Base-by-base conservation (phyloP, 2,797 vertebrate genomes). In the Anomalospiza imberbis region DNA sequence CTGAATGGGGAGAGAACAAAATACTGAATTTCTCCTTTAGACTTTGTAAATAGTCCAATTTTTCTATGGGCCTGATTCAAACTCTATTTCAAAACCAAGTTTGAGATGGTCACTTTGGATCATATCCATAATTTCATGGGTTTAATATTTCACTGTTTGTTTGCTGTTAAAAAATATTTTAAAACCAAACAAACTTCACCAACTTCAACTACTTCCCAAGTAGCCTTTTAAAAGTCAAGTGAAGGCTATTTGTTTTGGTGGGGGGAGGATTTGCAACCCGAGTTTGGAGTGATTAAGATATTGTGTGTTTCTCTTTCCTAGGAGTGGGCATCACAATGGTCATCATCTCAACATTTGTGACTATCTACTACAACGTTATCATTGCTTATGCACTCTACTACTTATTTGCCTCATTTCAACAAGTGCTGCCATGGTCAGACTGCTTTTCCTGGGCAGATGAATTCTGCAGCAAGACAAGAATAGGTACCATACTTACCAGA, bases 321-420 rank as follows among this genome's bases (percentile, higher is more conserved):
- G 99, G 99, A 97, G 98, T 99, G 76, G 99, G 99, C 22, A 40
- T 99, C 85, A 98, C 98, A 2, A 99, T 99, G 98, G 97, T 99
- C 73, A 50, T 99, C 84, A 98, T 99, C 93, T 99, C 98, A 75
- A 87, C 98, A 1, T 97, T 99, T 53, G 98, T 99, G 67, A 86
- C 98, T 0, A 97, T 99, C 81, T 99, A 99, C 95, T 99, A 99
- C 89, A 99, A 99, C 2, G 98, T 99, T 85, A 99, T 99, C 96
- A 98, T 99, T 32, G 97, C 98, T 88, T 99, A 99, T 80, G 98
- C 99, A 26, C 97, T 99, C 85, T 99, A 98, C 97, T 99, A 99
- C 96, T 96, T 99, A 82, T 99, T 99, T 92, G 98, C 99, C 77
- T 99, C 99, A 20, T 99, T 99, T 98, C 99, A 98, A 98, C 98